These are phyloP conservation scores for Carollia perspicillata DNA, from an alignment of 2,113 vertebrate genomes.

Conservation along the genomic window DNA sequence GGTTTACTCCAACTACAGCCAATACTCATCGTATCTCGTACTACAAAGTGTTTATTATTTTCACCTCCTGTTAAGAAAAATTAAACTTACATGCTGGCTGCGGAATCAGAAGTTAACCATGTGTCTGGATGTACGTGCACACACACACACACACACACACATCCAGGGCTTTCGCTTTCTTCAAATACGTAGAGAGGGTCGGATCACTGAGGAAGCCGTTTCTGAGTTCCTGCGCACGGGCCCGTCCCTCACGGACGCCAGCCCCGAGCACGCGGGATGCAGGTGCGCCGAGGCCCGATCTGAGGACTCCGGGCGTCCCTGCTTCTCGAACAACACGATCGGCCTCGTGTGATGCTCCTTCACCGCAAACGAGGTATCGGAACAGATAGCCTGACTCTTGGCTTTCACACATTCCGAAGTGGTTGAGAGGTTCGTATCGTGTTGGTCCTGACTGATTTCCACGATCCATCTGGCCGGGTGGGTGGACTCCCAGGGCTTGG, in stretches of 20 bases:
- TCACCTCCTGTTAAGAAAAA: background rate
- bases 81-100: background rate
- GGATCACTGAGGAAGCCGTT: background rate
- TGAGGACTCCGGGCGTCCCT: background rate
- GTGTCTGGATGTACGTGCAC: background rate
- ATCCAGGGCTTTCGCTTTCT: background rate
- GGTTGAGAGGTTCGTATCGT: background rate
- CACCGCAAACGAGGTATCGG: background rate
- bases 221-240: background rate
- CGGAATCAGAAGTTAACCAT: background rate
- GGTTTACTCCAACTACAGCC: conserved; percentile 43
- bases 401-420: background rate
- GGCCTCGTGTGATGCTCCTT: background rate
- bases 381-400: background rate
- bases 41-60: conserved; percentile 18
- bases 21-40: conserved; percentile 45
- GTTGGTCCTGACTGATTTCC: background rate
- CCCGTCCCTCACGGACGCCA: background rate
- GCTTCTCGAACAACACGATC: background rate
- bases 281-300: no score
- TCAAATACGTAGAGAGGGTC: background rate
- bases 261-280: no score
- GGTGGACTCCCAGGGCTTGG: background rate
- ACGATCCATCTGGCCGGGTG: background rate
- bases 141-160: background rate